Conservation (phyloP, 2,888 invertebrate genomes). For the Willowsia nigromaculata region DNA sequence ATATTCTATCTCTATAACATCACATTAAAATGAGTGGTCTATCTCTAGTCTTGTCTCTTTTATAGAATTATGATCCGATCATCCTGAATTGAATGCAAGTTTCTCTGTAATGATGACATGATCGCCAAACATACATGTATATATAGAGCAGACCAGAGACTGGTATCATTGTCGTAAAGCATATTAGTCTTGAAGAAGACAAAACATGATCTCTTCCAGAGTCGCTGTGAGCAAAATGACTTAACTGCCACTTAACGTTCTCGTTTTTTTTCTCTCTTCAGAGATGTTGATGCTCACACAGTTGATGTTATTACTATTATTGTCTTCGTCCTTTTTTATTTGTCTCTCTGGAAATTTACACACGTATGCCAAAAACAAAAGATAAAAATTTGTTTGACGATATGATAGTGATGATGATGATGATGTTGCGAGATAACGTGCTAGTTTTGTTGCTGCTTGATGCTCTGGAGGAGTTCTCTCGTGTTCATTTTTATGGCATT, state of each 20-base stretch:
- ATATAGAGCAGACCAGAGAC: too few species aligned
- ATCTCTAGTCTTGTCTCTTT: too few species aligned
- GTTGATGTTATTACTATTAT: background rate
- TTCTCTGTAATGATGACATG: background rate
- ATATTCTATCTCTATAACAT: background rate
- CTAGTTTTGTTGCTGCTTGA: background rate
- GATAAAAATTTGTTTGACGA: background rate
- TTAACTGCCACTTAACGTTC: background rate
- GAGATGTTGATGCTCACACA: too few species aligned
- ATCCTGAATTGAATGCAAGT: too few species aligned
- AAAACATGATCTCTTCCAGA: background rate
- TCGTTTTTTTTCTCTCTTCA: background rate
- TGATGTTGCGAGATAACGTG: background rate
- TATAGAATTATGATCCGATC: too few species aligned
- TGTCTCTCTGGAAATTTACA: background rate
- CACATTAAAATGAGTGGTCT: background rate
- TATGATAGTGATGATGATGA: background rate
- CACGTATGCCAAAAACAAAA: background rate
- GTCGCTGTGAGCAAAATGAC: background rate
- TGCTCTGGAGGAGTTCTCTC: background rate
- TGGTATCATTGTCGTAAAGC: background rate
- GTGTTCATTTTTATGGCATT: slow-evolving; percentile 34
- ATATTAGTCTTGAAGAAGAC: background rate
- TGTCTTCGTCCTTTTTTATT: background rate
- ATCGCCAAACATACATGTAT: too few species aligned